These are phyloP conservation scores for Hypothenemus hampei DNA, from an alignment of 1,140 invertebrate species.

Conservation along the genomic window DNA sequence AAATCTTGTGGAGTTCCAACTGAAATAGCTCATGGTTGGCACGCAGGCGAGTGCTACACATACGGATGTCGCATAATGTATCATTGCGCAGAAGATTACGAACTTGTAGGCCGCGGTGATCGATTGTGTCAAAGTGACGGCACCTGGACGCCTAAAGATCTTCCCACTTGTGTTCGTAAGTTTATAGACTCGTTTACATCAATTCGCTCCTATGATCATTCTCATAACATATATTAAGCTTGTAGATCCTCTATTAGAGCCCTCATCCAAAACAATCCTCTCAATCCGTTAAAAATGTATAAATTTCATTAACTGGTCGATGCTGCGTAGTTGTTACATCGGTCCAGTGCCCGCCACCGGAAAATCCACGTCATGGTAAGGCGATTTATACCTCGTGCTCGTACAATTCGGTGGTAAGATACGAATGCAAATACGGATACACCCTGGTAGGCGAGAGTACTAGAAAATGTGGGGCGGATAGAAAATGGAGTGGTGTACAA, in stretches of 20 bases:
- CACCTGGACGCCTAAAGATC: constrained; percentile 81
- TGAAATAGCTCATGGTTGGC: constrained; percentile 84
- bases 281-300: constrained; percentile 5
- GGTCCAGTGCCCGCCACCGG: constrained; percentile 82
- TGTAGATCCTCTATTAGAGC: background rate
- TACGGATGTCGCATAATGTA: constrained; percentile 89
- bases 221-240: background rate
- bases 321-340: constrained; percentile 65
- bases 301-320: constrained; percentile 25
- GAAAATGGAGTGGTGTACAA: constrained; percentile 83
- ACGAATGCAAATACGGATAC: constrained; percentile 90
- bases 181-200: constrained; percentile 33
- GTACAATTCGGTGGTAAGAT: constrained; percentile 89
- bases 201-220: background rate
- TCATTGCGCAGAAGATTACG: constrained; percentile 88
- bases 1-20: constrained; percentile 80
- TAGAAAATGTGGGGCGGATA: constrained; percentile 83
- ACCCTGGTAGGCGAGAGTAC: constrained; percentile 82
- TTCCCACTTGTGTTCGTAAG: constrained; percentile 84
- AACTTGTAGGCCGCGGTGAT: constrained; percentile 78
- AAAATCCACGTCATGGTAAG: constrained; percentile 84
- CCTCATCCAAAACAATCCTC: background rate
- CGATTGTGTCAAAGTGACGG: constrained; percentile 83
- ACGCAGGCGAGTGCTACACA: constrained; percentile 86
- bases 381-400: constrained; percentile 88